Conservation (phyloP, 30 jellyfish, hydroid and myxozoan genomes). For the Morbakka virulenta region DNA sequence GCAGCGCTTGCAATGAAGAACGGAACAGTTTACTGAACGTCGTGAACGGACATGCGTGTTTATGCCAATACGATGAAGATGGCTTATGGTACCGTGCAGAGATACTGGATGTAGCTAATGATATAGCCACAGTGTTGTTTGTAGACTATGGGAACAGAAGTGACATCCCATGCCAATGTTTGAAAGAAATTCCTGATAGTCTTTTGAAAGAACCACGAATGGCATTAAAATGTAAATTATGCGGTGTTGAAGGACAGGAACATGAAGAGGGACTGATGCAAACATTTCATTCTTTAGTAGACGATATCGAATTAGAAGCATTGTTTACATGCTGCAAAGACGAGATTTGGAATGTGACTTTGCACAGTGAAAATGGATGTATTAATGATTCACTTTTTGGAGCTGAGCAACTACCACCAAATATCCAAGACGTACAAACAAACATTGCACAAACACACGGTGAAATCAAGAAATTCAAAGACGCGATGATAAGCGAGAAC, state of each 20-base stretch:
- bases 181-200: constrained; percentile 3
- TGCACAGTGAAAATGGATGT: no score
- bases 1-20: no score
- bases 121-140: constrained; percentile 30
- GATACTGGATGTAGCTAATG: constrained; percentile 7
- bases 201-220: background rate
- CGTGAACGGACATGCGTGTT: constrained; percentile 33
- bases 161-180: background rate
- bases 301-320: no score
- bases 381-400: no score
- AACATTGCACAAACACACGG: no score
- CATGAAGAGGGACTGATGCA: no score
- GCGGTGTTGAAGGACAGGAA: constrained; percentile 21
- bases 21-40: no score
- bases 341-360: no score
- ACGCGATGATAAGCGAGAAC: background rate
- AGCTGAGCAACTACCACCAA: no score
- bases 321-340: no score
- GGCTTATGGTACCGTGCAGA: constrained; percentile 54
- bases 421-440: no score
- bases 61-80: constrained; percentile 23
- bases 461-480: background rate
- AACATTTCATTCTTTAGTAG: no score
- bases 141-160: constrained; percentile 53
- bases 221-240: constrained; percentile 14